Evolutionary conservation across 2,888 invertebrate genomes (phyloP).

Genomic region (Timema cristinae): DNA sequence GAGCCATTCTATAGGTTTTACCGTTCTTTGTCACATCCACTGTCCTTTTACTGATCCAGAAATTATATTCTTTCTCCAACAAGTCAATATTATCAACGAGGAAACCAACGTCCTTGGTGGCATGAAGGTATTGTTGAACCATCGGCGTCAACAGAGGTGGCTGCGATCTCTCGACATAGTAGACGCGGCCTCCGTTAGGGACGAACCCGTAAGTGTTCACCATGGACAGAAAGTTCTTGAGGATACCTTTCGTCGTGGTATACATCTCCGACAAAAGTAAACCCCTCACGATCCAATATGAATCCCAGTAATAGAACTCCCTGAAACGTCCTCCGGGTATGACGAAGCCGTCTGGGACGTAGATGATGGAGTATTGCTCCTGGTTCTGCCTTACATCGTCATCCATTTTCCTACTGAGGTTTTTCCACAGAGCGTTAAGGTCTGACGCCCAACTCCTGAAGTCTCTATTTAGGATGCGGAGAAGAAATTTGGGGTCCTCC

Average conservation of each 20-base stretch:
- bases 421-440: constrained; percentile 61
- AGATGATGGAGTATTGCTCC: constrained; percentile 61
- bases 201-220: constrained; percentile 64
- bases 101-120: constrained; percentile 61
- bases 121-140: constrained; percentile 63
- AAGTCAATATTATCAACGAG: constrained; percentile 53
- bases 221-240: constrained; percentile 69
- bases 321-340: constrained; percentile 68
- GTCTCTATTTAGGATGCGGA: constrained; percentile 53
- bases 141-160: constrained; percentile 68
- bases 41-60: constrained; percentile 59
- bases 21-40: constrained; percentile 51
- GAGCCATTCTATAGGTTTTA: constrained; percentile 52
- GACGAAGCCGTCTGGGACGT: constrained; percentile 63
- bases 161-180: constrained; percentile 68
- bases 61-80: constrained; percentile 60
- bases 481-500: constrained; percentile 56
- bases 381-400: constrained; percentile 45
- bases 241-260: constrained; percentile 66
- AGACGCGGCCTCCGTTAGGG: constrained; percentile 79
- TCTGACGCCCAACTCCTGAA: constrained; percentile 58
- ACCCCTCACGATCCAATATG: constrained; percentile 82
- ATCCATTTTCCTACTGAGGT: constrained; percentile 58
- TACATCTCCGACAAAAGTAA: constrained; percentile 72
- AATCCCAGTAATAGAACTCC: constrained; percentile 83